Base-by-base conservation (phyloP, 2,888 invertebrate genomes). In the Agapostemon virescens region DNA sequence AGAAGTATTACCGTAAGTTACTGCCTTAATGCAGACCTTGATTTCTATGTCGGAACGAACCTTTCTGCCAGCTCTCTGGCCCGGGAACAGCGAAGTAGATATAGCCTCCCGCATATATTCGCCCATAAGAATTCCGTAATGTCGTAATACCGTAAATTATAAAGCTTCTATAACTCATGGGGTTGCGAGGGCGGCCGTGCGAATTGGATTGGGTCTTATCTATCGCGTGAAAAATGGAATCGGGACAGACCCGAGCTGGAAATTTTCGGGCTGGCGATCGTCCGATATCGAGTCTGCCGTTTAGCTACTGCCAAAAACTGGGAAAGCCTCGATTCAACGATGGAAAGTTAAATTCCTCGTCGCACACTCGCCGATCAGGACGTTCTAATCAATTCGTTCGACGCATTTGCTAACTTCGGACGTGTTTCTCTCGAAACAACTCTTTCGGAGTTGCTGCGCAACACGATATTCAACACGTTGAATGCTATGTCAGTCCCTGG, bases 41-140 rank as follows among this genome's bases (percentile, higher is more conserved):
- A 82, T 69, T 68, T 63, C 66, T 69, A 80, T 71, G 79, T 75
- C 61, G 58, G 61, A 61, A 42, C 36, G 45, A 58, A 55, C 40
- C 64, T 58, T 52, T 26, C 73, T 42, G 64, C 42, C 63, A 33
- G 36, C 63, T 63, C 36, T n/a, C 33, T 61, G 36, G 36, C 42
- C 36, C 75, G 61, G 61, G 70, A 76, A 76, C 61, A 30, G 63
- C 71, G 58, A 69, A 70, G 61, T 66, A 69, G 77, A 70, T 69
- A 74, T 66, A 40, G 26, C 36, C 55, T 6, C 7, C 11, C 33
- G 49, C 30, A 45, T 73, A 76, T 67, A 74, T 71, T 69, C 69
- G 72, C 67, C 74, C 77, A 74, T 84, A 79, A 78, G 73, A 84
- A 84, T 82, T 69, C 78, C 79, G 33, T 76, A 74, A 79, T 64